Conservation (phyloP, 2,888 invertebrate genomes). For the Nomada ferruginata region DNA sequence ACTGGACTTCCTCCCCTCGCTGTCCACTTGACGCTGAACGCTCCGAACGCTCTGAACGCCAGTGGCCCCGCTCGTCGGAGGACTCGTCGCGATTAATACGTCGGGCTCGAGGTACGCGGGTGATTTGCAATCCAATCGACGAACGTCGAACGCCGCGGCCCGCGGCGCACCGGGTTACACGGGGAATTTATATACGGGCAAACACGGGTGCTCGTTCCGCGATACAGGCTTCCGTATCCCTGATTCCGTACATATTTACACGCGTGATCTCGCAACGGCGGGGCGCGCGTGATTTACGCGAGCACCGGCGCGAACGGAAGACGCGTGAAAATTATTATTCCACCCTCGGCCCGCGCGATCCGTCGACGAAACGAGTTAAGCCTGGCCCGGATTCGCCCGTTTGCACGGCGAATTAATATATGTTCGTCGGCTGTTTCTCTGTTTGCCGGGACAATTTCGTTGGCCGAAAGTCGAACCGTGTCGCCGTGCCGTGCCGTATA, state of each 20-base stretch:
- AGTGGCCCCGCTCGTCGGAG: background rate
- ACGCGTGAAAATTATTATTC: conserved; percentile 62
- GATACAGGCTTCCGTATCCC: conserved; percentile 39
- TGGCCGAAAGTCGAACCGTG: background rate
- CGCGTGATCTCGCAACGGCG: conserved; percentile 41
- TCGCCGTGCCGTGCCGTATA: no score
- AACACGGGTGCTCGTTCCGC: conserved; percentile 32
- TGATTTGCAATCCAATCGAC: conserved; percentile 71
- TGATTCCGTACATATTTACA: conserved; percentile 69
- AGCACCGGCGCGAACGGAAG: conserved; percentile 47
- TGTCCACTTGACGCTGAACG: conserved; percentile 39
- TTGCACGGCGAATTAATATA: conserved; percentile 57
- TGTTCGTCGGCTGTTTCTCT: conserved; percentile 45
- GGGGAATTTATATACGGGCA: conserved; percentile 66
- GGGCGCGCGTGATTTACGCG: conserved; percentile 64
- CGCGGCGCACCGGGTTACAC: conserved; percentile 48
- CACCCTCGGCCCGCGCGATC: conserved; percentile 22
- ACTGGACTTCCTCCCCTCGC: conserved; percentile 20
- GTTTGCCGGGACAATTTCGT: conserved; percentile 46
- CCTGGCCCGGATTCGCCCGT: conserved; percentile 40
- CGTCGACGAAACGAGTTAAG: conserved; percentile 38
- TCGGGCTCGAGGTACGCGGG: conserved; percentile 51
- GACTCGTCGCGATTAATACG: conserved; percentile 63
- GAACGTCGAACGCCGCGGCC: conserved; percentile 21
- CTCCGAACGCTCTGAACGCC: background rate